These are phyloP conservation scores for Dicrurus megarhynchus DNA, from an alignment of 2,113 vertebrate genomes.

Conservation along the genomic window DNA sequence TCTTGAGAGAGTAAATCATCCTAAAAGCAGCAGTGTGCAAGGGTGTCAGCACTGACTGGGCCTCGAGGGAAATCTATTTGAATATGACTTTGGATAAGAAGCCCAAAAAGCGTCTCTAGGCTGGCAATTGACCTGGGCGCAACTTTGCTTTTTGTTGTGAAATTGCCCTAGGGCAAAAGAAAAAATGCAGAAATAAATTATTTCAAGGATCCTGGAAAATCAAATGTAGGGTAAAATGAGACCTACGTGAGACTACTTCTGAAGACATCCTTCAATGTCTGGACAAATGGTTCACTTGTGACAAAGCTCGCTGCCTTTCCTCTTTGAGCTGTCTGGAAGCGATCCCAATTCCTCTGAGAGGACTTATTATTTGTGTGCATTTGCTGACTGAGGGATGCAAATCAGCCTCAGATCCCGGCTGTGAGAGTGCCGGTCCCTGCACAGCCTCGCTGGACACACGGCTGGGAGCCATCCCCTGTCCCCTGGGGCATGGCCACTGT, in stretches of 20 bases:
- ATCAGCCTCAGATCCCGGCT: background rate
- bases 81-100: background rate
- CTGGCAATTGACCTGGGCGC: too few relatives aligned
- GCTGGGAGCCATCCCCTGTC: background rate
- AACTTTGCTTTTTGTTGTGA: background rate
- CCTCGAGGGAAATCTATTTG: background rate
- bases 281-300: background rate
- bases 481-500: fast-evolving
- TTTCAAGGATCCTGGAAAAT: background rate
- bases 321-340: background rate
- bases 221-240: background rate
- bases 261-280: background rate
- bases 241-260: constrained; percentile 5
- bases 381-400: background rate
- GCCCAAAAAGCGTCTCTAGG: background rate
- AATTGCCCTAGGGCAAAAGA: background rate
- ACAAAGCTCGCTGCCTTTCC: constrained; percentile 21
- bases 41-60: background rate
- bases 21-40: background rate
- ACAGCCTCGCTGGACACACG: fast-evolving
- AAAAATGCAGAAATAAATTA: background rate
- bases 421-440: background rate
- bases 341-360: constrained; percentile 18
- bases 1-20: background rate
- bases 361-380: constrained; percentile 30